Conservation (phyloP, 2,797 vertebrate genomes). For the Megalops cyprinoides region DNA sequence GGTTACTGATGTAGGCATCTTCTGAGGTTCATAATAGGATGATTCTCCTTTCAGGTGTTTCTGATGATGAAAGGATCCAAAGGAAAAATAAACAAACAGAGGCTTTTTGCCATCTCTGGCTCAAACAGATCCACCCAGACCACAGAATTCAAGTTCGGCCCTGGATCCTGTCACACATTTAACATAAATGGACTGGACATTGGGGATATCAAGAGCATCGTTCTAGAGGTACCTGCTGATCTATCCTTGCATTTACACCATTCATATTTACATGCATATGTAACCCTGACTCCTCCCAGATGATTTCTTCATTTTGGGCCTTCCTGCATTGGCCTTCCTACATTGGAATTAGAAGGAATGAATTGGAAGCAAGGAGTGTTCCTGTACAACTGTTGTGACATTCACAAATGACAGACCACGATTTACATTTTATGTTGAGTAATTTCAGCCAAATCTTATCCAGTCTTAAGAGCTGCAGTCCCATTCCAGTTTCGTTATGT, state of each 20-base stretch:
- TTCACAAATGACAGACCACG: too few relatives aligned
- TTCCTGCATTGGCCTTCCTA: too few relatives aligned
- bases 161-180: conserved; percentile 28
- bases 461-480: too few relatives aligned
- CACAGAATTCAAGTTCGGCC: conserved; percentile 22
- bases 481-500: too few relatives aligned
- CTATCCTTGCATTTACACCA: not conserved
- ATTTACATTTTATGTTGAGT: too few relatives aligned
- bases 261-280: not conserved
- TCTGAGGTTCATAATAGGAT: not conserved
- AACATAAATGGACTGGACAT: conserved; percentile 32
- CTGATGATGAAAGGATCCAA: conserved; percentile 42
- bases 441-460: too few relatives aligned
- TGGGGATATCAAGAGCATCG: conserved; percentile 28
- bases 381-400: too few relatives aligned
- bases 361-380: not conserved
- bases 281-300: too few relatives aligned
- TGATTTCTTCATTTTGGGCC: not conserved
- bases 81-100: conserved; percentile 37
- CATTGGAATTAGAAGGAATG: not conserved
- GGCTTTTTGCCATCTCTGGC: not conserved
- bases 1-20: not conserved
- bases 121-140: not conserved
- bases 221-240: conserved; percentile 34
- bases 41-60: conserved; percentile 39